Percentiles rank a stretch among this genome's conserved stretches.
Conservation (phyloP, 2,797 vertebrate species). For the Gymnocypris eckloni region DNA sequence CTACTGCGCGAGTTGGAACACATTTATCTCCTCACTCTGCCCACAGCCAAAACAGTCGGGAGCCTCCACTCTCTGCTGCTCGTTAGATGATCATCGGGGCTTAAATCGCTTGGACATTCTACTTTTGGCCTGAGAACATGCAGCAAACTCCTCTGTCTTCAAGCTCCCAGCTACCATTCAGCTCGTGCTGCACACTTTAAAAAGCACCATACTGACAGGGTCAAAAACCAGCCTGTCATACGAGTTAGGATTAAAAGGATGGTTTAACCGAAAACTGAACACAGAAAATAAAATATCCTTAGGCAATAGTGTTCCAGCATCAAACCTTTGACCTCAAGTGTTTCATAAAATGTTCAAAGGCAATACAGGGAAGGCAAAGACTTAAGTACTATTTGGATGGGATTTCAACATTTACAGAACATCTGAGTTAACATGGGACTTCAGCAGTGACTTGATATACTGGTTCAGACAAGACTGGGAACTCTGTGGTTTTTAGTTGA, state of each 20-base stretch:
- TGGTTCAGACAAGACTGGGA: background rate
- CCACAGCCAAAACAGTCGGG: slow-evolving; percentile 46
- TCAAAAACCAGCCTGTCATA: slow-evolving; percentile 28
- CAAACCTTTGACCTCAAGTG: slow-evolving; percentile 25
- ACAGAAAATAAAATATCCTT: slow-evolving; percentile 10
- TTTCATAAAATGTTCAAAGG: slow-evolving; percentile 3
- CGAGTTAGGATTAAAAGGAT: slow-evolving; percentile 26
- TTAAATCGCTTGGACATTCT: slow-evolving; percentile 54
- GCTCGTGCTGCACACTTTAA: slow-evolving; percentile 35
- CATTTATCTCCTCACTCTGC: slow-evolving; percentile 55
- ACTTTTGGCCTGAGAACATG: slow-evolving; percentile 42
- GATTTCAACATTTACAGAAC: background rate
- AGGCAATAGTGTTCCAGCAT: slow-evolving; percentile 15
- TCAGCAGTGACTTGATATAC: no score
- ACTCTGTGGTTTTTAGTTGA: background rate
- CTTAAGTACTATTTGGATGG: background rate
- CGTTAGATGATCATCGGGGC: slow-evolving; percentile 45
- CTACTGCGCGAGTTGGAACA: slow-evolving; percentile 52
- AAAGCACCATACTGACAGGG: slow-evolving; percentile 34
- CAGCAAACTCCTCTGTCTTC: slow-evolving; percentile 38
- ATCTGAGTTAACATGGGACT: background rate
- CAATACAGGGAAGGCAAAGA: background rate
- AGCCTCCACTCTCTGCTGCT: slow-evolving; percentile 34
- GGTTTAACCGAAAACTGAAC: slow-evolving; percentile 41
- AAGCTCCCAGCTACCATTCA: slow-evolving; percentile 47